Conservation (phyloP, 1,140 invertebrate genomes). For the Micrasema minimum region DNA sequence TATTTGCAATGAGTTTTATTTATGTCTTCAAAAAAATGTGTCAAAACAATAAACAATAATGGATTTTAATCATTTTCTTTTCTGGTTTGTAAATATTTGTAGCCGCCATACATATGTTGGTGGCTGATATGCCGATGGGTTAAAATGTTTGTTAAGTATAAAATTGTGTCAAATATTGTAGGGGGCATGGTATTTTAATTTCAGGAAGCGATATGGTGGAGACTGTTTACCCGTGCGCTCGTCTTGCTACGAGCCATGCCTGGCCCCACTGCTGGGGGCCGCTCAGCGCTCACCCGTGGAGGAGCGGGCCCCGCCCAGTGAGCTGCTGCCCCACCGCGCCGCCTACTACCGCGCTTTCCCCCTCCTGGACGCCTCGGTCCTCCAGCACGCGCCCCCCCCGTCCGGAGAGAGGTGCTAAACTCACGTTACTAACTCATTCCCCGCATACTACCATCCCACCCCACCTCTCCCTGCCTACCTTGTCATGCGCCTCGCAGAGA, state of each 20-base stretch:
- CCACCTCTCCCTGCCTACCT: too few relatives aligned
- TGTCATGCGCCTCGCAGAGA: too few relatives aligned
- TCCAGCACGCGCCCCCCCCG: slow-evolving; percentile 77
- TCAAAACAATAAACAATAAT: too few relatives aligned
- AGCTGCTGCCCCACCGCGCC: slow-evolving; percentile 76
- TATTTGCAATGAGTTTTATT: too few relatives aligned
- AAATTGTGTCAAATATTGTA: too few relatives aligned
- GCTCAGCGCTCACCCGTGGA: slow-evolving; percentile 71
- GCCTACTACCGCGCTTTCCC: slow-evolving; percentile 85
- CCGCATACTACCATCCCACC: too few relatives aligned
- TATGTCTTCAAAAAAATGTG: too few relatives aligned
- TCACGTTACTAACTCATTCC: not conserved
- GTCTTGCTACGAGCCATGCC: slow-evolving; percentile 82
- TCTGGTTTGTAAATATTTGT: too few relatives aligned
- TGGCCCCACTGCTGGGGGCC: slow-evolving; percentile 69
- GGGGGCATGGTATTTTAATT: slow-evolving; percentile 35
- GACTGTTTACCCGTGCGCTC: slow-evolving; percentile 80
- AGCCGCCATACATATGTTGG: too few relatives aligned
- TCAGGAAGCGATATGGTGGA: slow-evolving; percentile 73
- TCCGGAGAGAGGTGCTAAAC: slow-evolving; percentile 51
- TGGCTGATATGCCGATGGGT: too few relatives aligned
- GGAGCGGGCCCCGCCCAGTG: slow-evolving; percentile 79
- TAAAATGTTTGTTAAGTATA: too few relatives aligned
- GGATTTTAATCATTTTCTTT: too few relatives aligned
- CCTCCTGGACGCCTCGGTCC: slow-evolving; percentile 76